Conservation (phyloP, 2,888 invertebrate genomes). For the Cactoblastis cactorum region DNA sequence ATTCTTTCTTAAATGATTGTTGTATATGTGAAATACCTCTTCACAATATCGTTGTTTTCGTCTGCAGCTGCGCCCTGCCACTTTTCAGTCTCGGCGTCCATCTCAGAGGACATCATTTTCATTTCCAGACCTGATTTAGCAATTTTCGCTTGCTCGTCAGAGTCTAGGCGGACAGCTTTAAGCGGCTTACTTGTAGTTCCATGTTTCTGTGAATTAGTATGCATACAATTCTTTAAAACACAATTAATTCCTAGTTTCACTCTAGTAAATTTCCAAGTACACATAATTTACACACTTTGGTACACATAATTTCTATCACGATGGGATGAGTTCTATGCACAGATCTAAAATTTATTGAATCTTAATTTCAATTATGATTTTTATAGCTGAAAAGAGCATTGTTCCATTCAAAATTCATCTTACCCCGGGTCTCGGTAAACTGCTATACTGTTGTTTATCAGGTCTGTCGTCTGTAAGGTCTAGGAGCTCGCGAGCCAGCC, state of each 20-base stretch:
- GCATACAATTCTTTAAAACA: too few relatives aligned
- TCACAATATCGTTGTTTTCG: conserved; percentile 88
- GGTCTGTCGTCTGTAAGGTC: conserved; percentile 83
- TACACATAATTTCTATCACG: too few relatives aligned
- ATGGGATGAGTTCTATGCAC: too few relatives aligned
- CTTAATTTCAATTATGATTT: too few relatives aligned
- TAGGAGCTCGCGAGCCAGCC: conserved; percentile 93
- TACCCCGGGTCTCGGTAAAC: conserved; percentile 96
- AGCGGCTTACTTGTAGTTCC: conserved; percentile 96
- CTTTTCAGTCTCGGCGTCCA: conserved; percentile 97
- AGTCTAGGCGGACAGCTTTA: conserved; percentile 93
- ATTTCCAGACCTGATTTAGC: conserved; percentile 97
- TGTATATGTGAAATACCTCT: conserved; percentile 73
- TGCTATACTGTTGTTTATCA: conserved; percentile 86
- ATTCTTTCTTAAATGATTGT: too few relatives aligned
- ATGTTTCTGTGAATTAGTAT: conserved; percentile 92
- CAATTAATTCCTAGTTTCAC: too few relatives aligned
- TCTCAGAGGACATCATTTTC: conserved; percentile 96
- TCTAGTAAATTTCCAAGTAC: too few relatives aligned
- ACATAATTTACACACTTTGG: too few relatives aligned
- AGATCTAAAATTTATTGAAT: too few relatives aligned
- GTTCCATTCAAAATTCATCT: too few relatives aligned
- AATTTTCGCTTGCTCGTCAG: conserved; percentile 97
- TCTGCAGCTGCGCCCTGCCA: conserved; percentile 91
- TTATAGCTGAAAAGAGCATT: too few relatives aligned